Conservation (phyloP, 2,888 invertebrate species). For the Melanophora roralis region DNA sequence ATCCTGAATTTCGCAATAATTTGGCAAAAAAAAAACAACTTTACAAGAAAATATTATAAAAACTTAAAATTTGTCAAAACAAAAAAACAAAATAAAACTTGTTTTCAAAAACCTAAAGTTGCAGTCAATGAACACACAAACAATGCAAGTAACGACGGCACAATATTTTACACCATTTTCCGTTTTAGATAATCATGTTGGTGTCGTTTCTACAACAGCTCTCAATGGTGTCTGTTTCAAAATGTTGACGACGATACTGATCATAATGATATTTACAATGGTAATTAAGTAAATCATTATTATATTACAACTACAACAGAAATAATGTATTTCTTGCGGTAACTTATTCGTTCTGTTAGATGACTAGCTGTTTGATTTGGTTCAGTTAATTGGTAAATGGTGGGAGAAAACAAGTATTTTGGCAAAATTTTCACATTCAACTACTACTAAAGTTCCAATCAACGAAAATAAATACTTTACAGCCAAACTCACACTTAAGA, state of each 20-base stretch:
- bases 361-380: neutral
- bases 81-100: slow-evolving; percentile 25
- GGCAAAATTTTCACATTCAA: slow-evolving; percentile 59
- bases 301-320: neutral
- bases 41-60: neutral
- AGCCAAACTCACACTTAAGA: neutral
- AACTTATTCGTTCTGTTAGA: neutral
- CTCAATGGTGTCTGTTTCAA: neutral
- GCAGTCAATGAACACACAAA: slow-evolving; percentile 36
- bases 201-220: slow-evolving; percentile 5
- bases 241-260: neutral
- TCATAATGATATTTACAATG: slow-evolving; percentile 13
- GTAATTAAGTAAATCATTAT: slow-evolving; percentile 30
- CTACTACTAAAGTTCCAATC: slow-evolving; percentile 45
- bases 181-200: slow-evolving; percentile 33
- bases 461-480: slow-evolving; percentile 19
- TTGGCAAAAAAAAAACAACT: slow-evolving; percentile 43
- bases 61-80: slow-evolving; percentile 21
- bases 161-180: slow-evolving; percentile 55
- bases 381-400: slow-evolving; percentile 30
- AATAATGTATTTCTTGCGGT: slow-evolving; percentile 6
- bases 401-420: slow-evolving; percentile 62
- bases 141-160: slow-evolving; percentile 31
- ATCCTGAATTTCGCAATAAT: slow-evolving; percentile 65
- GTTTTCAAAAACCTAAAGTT: slow-evolving; percentile 7